Evolutionary conservation across 2,888 invertebrate genomes (phyloP).

Genomic region (Camptogramma bilineatum): DNA sequence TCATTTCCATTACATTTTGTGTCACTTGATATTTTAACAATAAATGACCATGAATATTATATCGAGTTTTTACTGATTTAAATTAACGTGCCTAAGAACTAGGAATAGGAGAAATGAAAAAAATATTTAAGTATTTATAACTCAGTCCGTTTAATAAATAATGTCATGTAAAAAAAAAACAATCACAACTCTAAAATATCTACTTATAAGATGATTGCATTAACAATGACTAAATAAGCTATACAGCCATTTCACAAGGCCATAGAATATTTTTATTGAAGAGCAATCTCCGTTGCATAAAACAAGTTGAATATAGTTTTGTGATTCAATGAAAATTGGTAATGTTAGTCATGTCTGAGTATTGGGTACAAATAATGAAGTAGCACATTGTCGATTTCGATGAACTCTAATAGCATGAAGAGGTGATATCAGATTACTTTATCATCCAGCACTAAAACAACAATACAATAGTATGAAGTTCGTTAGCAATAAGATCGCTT

Average conservation of each 20-base stretch:
- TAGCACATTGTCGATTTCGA: too few species aligned
- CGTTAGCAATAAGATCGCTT: too few species aligned
- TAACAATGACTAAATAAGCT: conserved; percentile 27
- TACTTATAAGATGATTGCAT: conserved; percentile 35
- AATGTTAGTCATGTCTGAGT: too few species aligned
- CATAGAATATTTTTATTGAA: not conserved
- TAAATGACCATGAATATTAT: conserved; percentile 24
- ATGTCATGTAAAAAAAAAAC: conserved; percentile 80
- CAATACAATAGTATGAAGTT: too few species aligned
- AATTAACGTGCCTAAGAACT: not conserved
- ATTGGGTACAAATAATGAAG: too few species aligned
- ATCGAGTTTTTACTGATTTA: conserved; percentile 1
- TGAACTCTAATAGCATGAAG: too few species aligned
- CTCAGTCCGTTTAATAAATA: conserved; percentile 81
- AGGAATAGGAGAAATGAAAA: conserved; percentile 45
- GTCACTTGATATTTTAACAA: conserved; percentile 10
- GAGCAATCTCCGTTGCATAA: not conserved
- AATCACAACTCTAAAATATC: conserved; percentile 55
- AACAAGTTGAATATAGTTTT: not conserved
- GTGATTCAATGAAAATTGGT: not conserved
- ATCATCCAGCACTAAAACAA: too few species aligned
- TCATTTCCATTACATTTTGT: not conserved
- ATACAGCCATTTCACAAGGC: conserved; percentile 6
- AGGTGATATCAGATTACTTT: too few species aligned
- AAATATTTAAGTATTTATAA: conserved; percentile 51